Evolutionary conservation across 2,797 vertebrate genomes (phyloP).

Genomic region (Podarcis siculus): DNA sequence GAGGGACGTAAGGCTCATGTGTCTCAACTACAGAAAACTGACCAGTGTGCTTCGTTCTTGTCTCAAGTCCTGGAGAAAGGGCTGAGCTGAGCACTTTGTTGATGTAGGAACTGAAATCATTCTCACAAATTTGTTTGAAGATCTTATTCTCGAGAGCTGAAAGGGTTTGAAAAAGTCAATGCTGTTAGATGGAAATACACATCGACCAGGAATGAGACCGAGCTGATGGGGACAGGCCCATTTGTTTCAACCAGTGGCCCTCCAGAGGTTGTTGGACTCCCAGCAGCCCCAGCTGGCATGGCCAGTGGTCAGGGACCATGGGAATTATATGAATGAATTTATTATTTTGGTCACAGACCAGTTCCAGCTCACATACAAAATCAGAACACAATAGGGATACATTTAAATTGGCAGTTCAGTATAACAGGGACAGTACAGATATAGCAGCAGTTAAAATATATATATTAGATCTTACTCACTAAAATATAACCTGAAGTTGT

Average conservation of each 20-base stretch:
- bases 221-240: not conserved
- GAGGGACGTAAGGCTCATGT: not conserved
- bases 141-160: conserved; percentile 84
- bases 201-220: not conserved
- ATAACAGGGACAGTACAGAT: no score
- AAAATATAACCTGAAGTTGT: no score
- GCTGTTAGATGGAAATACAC: not conserved
- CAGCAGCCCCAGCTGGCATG: not conserved
- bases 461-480: no score
- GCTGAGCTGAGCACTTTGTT: conserved; percentile 67
- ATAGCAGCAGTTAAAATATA: no score
- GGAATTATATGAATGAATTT: no score
- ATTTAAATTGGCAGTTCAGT: no score
- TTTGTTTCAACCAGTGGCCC: not conserved
- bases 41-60: conserved; percentile 36
- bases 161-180: conserved; percentile 22
- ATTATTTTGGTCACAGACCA: no score
- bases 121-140: conserved; percentile 82
- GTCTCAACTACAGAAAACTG: not conserved
- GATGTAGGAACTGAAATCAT: conserved; percentile 68
- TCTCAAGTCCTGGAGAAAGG: conserved; percentile 65
- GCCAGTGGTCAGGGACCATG: no score
- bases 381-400: no score
- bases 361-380: no score
- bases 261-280: not conserved